Conservation (phyloP, 2,888 invertebrate species). For the Flexamia atlantica region DNA sequence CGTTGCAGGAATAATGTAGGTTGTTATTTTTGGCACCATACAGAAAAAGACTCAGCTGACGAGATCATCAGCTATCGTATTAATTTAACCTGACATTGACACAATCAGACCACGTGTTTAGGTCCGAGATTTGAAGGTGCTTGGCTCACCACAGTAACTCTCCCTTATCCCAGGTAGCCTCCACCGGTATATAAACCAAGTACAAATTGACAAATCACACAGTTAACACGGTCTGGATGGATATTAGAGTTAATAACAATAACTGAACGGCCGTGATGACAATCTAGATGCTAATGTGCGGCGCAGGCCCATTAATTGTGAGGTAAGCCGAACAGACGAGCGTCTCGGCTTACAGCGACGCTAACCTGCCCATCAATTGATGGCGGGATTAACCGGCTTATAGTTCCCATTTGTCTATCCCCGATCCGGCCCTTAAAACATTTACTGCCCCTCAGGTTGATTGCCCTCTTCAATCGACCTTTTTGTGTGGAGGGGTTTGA, state of each 20-base stretch:
- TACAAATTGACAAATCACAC: slow-evolving; percentile 12
- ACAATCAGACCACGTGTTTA: too few relatives aligned
- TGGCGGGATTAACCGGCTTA: slow-evolving; percentile 42
- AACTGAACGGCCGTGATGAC: slow-evolving; percentile 3
- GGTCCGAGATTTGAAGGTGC: too few relatives aligned
- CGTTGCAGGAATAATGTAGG: too few relatives aligned
- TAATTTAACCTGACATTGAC: too few relatives aligned
- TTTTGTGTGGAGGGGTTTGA: background rate
- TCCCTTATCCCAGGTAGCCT: too few relatives aligned
- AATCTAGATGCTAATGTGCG: background rate
- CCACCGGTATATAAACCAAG: background rate
- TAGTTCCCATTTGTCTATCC: slow-evolving; percentile 26
- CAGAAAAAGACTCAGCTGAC: too few relatives aligned
- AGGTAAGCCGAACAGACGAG: slow-evolving; percentile 19
- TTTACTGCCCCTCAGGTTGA: background rate
- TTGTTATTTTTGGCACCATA: too few relatives aligned
- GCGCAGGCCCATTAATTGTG: background rate
- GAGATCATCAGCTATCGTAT: too few relatives aligned
- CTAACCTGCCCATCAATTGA: slow-evolving; percentile 18
- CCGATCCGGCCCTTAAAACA: slow-evolving; percentile 12
- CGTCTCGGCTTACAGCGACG: slow-evolving; percentile 26
- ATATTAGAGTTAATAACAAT: slow-evolving; percentile 13
- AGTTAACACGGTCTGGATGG: background rate
- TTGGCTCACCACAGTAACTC: too few relatives aligned
- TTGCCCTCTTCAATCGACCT: background rate